Conservation (phyloP, 2,888 invertebrate genomes). For the Lasioglossum vierecki region DNA sequence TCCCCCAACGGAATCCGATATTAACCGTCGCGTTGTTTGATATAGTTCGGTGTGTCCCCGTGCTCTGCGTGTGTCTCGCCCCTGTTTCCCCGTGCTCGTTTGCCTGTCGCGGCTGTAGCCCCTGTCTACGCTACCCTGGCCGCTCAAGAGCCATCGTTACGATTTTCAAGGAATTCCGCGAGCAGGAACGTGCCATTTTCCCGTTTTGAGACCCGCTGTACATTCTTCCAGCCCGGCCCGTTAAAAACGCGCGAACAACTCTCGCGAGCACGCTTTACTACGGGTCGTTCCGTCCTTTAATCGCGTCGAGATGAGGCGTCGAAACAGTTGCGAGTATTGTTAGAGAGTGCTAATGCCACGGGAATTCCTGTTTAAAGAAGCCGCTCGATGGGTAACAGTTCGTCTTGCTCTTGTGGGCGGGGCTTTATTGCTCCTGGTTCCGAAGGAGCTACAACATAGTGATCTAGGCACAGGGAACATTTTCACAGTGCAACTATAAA, state of each 20-base stretch:
- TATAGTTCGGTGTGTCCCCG: slow-evolving; percentile 69
- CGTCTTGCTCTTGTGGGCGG: not conserved
- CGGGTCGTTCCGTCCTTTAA: not conserved
- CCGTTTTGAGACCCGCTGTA: slow-evolving; percentile 44
- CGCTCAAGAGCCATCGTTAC: slow-evolving; percentile 64
- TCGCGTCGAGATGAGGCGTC: not conserved
- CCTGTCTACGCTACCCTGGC: not conserved
- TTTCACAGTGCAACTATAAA: too few relatives aligned
- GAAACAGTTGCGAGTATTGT: not conserved
- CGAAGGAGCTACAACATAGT: too few relatives aligned
- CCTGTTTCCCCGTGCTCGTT: slow-evolving; percentile 60
- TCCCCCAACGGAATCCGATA: slow-evolving; percentile 69
- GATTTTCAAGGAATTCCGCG: slow-evolving; percentile 53
- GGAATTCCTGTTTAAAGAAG: not conserved
- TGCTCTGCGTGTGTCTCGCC: slow-evolving; percentile 63
- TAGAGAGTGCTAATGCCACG: not conserved
- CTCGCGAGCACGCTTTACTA: not conserved
- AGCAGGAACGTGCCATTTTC: slow-evolving; percentile 51
- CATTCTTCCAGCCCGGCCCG: slow-evolving; percentile 42
- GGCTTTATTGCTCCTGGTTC: too few relatives aligned
- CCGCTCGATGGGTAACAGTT: too few relatives aligned
- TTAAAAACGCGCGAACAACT: not conserved
- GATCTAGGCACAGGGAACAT: too few relatives aligned
- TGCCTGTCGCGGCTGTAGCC: slow-evolving; percentile 47
- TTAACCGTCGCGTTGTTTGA: slow-evolving; percentile 77